These are phyloP conservation scores for Malurus alboscapulatus DNA, from an alignment of 2,113 vertebrate genomes.

Conservation along the genomic window DNA sequence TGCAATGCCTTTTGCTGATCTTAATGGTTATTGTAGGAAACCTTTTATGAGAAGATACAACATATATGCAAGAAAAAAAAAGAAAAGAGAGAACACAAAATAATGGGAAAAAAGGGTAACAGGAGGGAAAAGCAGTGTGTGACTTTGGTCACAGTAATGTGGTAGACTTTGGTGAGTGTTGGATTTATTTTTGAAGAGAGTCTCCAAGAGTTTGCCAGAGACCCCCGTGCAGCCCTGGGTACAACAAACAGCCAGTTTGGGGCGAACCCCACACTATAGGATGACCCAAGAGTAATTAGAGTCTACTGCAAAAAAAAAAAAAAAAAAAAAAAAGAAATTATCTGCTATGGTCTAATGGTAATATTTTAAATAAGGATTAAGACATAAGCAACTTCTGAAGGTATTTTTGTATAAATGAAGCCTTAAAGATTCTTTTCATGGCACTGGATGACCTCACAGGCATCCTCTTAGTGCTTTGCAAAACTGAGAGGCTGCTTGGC, in stretches of 20 bases:
- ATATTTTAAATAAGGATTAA: background rate
- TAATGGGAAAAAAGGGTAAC: background rate
- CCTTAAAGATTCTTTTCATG: background rate
- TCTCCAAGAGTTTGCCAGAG: background rate
- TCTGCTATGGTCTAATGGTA: background rate
- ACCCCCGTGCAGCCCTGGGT: background rate
- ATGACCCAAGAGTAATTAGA: background rate
- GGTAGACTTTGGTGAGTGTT: background rate
- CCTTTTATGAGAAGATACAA: background rate
- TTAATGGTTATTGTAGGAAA: background rate
- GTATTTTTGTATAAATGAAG: background rate
- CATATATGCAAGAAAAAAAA: background rate
- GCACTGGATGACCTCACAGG: background rate
- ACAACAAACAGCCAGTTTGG: background rate
- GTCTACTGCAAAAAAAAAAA: background rate
- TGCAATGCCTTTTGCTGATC: background rate
- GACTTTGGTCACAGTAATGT: too few species aligned
- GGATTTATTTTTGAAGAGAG: background rate
- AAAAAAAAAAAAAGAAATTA: background rate
- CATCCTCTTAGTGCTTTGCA: background rate
- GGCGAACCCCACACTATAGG: background rate
- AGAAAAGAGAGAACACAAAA: background rate
- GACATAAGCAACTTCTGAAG: background rate
- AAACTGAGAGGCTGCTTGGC: background rate
- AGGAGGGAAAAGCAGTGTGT: fast-evolving